phyloP scores from a whole-genome alignment of 2,113 vertebrate species.

The Channa argus region DNA sequence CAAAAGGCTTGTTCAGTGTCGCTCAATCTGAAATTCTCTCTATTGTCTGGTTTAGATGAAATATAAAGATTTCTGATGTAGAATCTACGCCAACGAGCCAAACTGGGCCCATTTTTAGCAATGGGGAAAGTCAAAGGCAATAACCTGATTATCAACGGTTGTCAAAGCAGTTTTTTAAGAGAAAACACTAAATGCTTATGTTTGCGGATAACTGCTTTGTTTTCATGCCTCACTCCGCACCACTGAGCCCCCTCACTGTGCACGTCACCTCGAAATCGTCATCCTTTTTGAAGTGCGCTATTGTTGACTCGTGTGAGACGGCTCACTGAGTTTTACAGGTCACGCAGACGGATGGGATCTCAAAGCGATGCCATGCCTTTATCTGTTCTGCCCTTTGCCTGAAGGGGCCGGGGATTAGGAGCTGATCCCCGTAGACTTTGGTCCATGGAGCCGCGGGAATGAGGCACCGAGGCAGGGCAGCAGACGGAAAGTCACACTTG shows the following conservation, averaged over 20 bases:
- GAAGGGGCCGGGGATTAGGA: conserved; percentile 65
- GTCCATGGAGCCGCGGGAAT: conserved; percentile 22
- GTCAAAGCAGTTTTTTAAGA: conserved; percentile 34
- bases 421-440: conserved; percentile 60
- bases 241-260: conserved; percentile 20
- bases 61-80: conserved; percentile 32
- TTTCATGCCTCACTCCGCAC: conserved; percentile 43
- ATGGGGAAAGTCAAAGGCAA: conserved; percentile 15
- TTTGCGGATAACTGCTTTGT: conserved; percentile 27
- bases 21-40: conserved; percentile 24
- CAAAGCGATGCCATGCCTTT: conserved; percentile 52
- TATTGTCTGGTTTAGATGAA: conserved; percentile 36
- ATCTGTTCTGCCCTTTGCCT: conserved; percentile 53
- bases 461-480: conserved; percentile 9
- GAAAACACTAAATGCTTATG: conserved; percentile 21
- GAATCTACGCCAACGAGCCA: conserved; percentile 6
- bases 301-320: conserved; percentile 49
- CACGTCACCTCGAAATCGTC: conserved; percentile 31
- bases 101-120: conserved; percentile 42
- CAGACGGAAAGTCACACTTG: conserved; percentile 42
- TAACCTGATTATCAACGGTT: conserved; percentile 39
- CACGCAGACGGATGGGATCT: conserved; percentile 61
- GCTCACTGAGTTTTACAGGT: conserved; percentile 49
- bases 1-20: not conserved
- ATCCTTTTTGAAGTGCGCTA: conserved; percentile 42